Evolutionary conservation across 2,888 invertebrate genomes (phyloP), one percentile per base, ranked within the genome.

Genomic region (Melangyna quadrimaculata): DNA sequence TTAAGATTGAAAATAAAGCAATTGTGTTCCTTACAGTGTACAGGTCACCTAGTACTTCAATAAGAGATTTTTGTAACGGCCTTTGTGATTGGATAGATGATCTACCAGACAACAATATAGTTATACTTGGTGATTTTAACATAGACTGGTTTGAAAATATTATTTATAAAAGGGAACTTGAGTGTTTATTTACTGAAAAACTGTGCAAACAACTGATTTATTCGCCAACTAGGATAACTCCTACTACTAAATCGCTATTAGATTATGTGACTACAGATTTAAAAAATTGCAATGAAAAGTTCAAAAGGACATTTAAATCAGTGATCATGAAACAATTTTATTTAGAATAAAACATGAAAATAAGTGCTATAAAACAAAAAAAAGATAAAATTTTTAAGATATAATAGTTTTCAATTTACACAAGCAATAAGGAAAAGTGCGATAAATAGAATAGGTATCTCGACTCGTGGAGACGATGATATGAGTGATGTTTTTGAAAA

Each of bases 391-490:
- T 35, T 35, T 35, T 4, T 35, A 35, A 35, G 8, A 35, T 35
- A 35, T 35, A 35, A 40, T n/a, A n/a, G n/a, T n/a, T n/a, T n/a
- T n/a, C n/a, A n/a, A n/a, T n/a, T n/a, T n/a, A n/a, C n/a, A n/a
- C 70, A 55, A 24, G n/a, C 29, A 43, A 43, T 55, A 27, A 53
- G 40, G n/a, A 17, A 17, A 70, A 57, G 70, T 70, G 70, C 17
- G 29, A 57, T 70, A 70, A 55, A 57, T 70, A 43, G 43, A 43
- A 43, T 32, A 45, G 32, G 43, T 57, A 71, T 45, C 10, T 43
- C 22, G 45, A 22, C 29, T 9, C 27, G 19, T 3, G 7, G 57
- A 45, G 32, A 57, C 14, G 14, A 43, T 12, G 22, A 27, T 1
- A 57, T n/a, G 19, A 29, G 57, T 71, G 43, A 57, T 22, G 12